Percentiles rank a stretch among this genome's conserved stretches.
Conservation (phyloP, 2,888 invertebrate species). For the Octonoba sinensis region DNA sequence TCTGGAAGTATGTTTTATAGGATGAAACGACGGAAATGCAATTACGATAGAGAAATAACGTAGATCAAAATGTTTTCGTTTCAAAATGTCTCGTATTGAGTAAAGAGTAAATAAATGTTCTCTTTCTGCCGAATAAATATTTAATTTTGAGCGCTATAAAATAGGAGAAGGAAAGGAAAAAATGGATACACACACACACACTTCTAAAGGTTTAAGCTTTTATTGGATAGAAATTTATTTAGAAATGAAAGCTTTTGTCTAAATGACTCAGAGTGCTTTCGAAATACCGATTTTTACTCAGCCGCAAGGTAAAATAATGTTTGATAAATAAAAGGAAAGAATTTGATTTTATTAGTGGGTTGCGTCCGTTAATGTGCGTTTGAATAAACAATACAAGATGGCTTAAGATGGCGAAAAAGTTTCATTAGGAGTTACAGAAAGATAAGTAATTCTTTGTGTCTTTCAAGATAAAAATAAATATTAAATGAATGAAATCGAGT, state of each 20-base stretch:
- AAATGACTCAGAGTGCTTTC: neutral
- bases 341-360: no score
- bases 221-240: conserved; percentile 23
- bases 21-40: conserved; percentile 34
- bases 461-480: no score
- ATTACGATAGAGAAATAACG: conserved; percentile 24
- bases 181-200: conserved; percentile 3
- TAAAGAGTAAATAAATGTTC: conserved; percentile 17
- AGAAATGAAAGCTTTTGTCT: conserved; percentile 2
- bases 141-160: conserved; percentile 7
- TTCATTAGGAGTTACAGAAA: no score
- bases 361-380: no score
- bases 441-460: no score
- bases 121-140: conserved; percentile 20
- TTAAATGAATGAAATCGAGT: no score
- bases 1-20: conserved; percentile 26
- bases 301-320: no score
- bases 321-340: no score
- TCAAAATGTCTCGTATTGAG: conserved; percentile 12
- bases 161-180: neutral
- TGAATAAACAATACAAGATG: no score
- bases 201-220: conserved; percentile 12
- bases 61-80: conserved; percentile 34
- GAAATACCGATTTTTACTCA: no score
- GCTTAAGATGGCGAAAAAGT: no score